Base-by-base conservation (phyloP, 2,888 invertebrate genomes). In the Idaea straminata region DNA sequence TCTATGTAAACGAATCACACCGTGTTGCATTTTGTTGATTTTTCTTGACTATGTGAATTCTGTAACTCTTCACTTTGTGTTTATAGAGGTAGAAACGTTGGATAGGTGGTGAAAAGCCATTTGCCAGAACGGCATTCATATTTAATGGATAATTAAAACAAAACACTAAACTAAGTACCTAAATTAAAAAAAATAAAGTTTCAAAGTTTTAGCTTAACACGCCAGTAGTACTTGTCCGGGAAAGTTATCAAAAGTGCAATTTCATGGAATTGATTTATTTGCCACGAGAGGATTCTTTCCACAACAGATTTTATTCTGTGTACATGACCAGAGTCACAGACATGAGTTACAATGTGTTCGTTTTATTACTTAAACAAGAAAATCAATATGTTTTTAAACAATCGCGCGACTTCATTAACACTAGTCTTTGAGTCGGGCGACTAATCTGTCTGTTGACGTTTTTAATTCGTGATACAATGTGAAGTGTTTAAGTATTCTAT, bases 291-390 rank as follows among this genome's bases (percentile, higher is more conserved):
- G 47, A 47, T 47, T 47, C 47, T 7, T 10, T 7, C 47, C 47
- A 10, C 47, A 47, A 47, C 47, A 47, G 47, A 47, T 47, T 47
- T 47, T 47, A 47, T 47, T 47, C 47, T 47, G 47, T 47, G 10
- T 47, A 47, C 47, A 47, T 47, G 47, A 47, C 47, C 47, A 47
- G 47, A 47, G 47, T 62, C 63, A 66, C 66, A 60, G 65, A 61
- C 25, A 63, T 61, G 62, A 62, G 68, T 77, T 72, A 75, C 71
- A 69, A 75, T 74, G 72, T 73, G 69, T 66, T 47, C 47, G 13
- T 47, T 47, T 47, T 47, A 47, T 47, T 13, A 47, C 47, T 47
- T 5, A 47, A 47, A 47, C 47, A 47, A 47, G 47, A 47, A 47
- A 10, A 47, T 13, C 2, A 10, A 13, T 47, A 13, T 47, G n/a